These are phyloP conservation scores for Crocodylus rhombifer DNA, from an alignment of 2,797 vertebrate genomes.

Conservation along the genomic window DNA sequence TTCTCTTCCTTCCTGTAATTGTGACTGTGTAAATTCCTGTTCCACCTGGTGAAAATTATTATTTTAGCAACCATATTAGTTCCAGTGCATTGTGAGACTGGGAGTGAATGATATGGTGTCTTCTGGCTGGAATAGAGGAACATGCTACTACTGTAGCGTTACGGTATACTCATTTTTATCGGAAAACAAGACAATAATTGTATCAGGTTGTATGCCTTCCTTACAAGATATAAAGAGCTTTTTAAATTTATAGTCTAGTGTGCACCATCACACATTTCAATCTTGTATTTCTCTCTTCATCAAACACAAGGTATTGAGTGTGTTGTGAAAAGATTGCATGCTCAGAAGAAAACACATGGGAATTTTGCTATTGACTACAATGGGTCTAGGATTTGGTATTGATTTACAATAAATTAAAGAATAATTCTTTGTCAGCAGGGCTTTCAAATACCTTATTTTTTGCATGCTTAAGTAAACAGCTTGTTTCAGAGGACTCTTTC, in stretches of 20 bases:
- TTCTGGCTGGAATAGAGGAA: not conserved
- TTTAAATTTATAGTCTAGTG: not conserved
- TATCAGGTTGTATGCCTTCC: not conserved
- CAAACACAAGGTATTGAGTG: not conserved
- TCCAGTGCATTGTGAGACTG: not conserved
- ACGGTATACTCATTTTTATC: not conserved
- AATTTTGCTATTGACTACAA: not conserved
- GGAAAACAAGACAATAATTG: not conserved
- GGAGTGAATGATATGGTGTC: accelerated
- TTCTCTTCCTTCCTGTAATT: accelerated
- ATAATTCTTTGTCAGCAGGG: not conserved
- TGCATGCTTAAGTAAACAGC: not conserved
- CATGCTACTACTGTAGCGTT: accelerated
- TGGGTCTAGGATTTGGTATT: not conserved
- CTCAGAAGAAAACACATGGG: not conserved
- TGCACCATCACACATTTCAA: not conserved
- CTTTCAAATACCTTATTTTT: not conserved
- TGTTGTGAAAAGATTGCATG: not conserved
- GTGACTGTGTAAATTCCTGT: not conserved
- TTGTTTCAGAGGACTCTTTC: not conserved
- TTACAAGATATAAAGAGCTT: not conserved
- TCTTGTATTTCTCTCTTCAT: not conserved
- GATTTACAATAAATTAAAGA: not conserved
- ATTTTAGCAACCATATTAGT: accelerated
- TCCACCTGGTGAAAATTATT: accelerated